Percentiles rank a stretch among this genome's conserved stretches.
Conservation (phyloP, 2,797 vertebrate species). For the Sciurus vulgaris region DNA sequence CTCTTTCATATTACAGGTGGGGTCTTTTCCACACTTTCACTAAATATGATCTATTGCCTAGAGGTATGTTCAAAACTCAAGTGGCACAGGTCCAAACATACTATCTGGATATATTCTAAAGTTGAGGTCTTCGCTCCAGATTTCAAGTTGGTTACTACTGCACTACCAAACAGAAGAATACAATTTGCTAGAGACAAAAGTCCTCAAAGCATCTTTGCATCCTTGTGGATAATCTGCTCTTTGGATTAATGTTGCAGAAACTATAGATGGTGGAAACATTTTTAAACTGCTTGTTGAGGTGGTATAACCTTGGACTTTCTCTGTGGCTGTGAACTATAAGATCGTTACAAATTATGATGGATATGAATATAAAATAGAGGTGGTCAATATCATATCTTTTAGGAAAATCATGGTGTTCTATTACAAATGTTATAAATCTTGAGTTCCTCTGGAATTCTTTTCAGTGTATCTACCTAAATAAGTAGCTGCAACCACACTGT, state of each 20-base stretch:
- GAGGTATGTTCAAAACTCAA: neutral
- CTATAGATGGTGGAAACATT: neutral
- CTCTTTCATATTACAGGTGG: neutral
- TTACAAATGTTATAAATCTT: slow-evolving; percentile 1
- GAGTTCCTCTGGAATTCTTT: slow-evolving; percentile 11
- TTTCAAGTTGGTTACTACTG: neutral
- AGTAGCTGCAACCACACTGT: neutral
- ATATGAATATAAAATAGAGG: slow-evolving; percentile 37
- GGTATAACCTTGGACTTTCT: neutral
- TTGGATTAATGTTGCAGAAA: neutral
- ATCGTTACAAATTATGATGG: slow-evolving; percentile 7
- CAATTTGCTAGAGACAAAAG: neutral
- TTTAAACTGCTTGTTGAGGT: neutral
- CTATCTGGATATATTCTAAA: neutral
- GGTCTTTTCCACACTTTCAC: neutral
- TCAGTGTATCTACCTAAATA: neutral
- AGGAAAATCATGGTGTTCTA: neutral
- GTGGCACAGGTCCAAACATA: neutral
- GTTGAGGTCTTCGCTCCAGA: neutral
- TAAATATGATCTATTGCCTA: neutral
- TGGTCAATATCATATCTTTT: neutral
- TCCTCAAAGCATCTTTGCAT: neutral
- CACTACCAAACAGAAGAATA: neutral
- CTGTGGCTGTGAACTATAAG: neutral
- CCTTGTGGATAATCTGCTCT: neutral